A percentile compares a stretch with the other conserved stretches of the same genome.
These are phyloP conservation scores for Brachyhypopomus occidentalis DNA, from an alignment of 2,113 vertebrate species.

Conservation along the genomic window DNA sequence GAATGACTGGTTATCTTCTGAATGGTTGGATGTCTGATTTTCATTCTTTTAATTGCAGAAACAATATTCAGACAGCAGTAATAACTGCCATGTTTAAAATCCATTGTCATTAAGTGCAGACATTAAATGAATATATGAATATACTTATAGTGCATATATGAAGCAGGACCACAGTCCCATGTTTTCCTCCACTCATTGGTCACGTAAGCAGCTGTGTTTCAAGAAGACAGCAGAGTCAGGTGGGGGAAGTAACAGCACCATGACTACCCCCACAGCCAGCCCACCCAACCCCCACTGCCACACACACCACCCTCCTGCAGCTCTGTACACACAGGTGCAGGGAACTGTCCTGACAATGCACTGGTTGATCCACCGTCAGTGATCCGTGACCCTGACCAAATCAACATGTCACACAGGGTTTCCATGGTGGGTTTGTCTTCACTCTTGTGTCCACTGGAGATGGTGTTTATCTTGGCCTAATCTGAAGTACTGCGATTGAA, in stretches of 20 bases:
- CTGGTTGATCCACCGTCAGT: constrained; percentile 8
- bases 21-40: constrained; percentile 19
- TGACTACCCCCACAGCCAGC: too few species aligned
- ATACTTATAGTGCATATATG: neutral
- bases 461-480: neutral
- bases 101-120: constrained; percentile 3
- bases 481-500: neutral
- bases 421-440: neutral
- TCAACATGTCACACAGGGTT: constrained; percentile 20
- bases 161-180: neutral
- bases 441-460: constrained; percentile 10
- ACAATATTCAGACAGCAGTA: neutral
- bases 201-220: constrained; percentile 11
- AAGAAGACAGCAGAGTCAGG: constrained; percentile 25
- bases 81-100: neutral
- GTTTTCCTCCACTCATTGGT: constrained; percentile 10
- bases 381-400: constrained; percentile 30
- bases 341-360: constrained; percentile 29
- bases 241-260: too few species aligned
- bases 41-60: constrained; percentile 11
- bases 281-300: neutral
- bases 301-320: neutral
- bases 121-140: neutral
- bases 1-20: constrained; percentile 8
- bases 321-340: constrained; percentile 39